Evolutionary conservation across 2,797 vertebrate genomes (phyloP), one percentile per base, ranked within the genome.

Genomic region (Cyprinella venusta): DNA sequence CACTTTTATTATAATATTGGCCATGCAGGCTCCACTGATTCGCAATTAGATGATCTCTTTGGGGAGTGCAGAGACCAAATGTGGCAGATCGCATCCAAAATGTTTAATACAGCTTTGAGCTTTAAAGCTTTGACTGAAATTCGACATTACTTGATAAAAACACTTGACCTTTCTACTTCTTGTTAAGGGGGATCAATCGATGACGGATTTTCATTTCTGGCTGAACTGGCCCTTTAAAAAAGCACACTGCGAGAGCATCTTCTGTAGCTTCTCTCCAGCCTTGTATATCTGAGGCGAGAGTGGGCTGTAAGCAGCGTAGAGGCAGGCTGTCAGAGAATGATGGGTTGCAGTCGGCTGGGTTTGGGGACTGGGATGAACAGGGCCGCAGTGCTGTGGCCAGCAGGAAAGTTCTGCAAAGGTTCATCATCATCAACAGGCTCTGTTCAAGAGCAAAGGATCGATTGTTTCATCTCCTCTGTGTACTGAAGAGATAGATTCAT

Each of bases 381-480:
- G 75, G 65, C 81, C 16, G 81, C 75, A 78, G 64, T 78, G 81
- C 81, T 83, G 75, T 63, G 75, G 81, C 81, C 81, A 83, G 81
- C 81, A 83, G 81, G 75, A 83, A 83, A 78, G 81, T 70, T 78
- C 81, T 83, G 71, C 67, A 83, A 78, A 78, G 81, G 74, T 83
- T 83, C 81, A 56, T 83, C 81, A 83, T 83, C 81, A 78, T 78
- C 81, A 78, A 83, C 81, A 83, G 65, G 81, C 74, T 83, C 38
- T n/a, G 74, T 6, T 83, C 65, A 70, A 83, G 81, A 63, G 74
- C 65, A 45, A 45, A 83, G 75, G 52, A 83, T 83, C 54, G 81
- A 83, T 83, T 83, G 74, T 59, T 83, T 78, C 74, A 78, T 83
- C 81, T 83, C 81, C 81, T 83, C 81, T 36, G 81, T 83, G 81